Conservation (phyloP, 2,888 invertebrate genomes). For the Drosophila quasianomalipes region DNA sequence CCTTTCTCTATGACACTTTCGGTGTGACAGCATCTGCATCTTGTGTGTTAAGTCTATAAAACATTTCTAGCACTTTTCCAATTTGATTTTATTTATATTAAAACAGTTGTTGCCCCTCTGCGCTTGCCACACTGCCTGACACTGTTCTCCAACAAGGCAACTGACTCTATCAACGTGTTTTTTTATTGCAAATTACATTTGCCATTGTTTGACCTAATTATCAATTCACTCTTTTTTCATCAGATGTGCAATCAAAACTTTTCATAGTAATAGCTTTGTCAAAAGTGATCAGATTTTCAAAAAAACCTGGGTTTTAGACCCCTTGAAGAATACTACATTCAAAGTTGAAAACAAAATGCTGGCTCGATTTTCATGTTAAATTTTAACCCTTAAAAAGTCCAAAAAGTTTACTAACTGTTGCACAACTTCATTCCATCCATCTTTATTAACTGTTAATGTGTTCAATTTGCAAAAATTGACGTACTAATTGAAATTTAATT, state of each 20-base stretch:
- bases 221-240: slow-evolving; percentile 4
- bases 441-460: not conserved
- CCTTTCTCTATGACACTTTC: slow-evolving; percentile 44
- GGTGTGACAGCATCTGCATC: slow-evolving; percentile 57
- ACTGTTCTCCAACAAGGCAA: slow-evolving; percentile 14
- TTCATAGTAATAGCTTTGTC: not conserved
- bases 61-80: slow-evolving; percentile 48
- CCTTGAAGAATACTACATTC: not conserved
- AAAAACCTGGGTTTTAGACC: not conserved
- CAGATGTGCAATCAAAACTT: not conserved
- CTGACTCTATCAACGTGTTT: slow-evolving; percentile 24
- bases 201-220: slow-evolving; percentile 16
- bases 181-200: slow-evolving; percentile 37
- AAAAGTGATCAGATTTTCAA: not conserved
- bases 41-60: slow-evolving; percentile 42
- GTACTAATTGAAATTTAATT: not conserved
- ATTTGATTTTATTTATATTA: slow-evolving; percentile 59
- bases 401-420: not conserved
- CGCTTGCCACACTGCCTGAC: slow-evolving; percentile 23
- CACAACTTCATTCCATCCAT: not conserved
- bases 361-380: not conserved
- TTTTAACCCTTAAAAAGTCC: not conserved
- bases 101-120: slow-evolving; percentile 26
- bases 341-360: not conserved
- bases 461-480: not conserved